Evolutionary conservation across 2,113 vertebrate genomes (phyloP).

Genomic region (Rostratula benghalensis): DNA sequence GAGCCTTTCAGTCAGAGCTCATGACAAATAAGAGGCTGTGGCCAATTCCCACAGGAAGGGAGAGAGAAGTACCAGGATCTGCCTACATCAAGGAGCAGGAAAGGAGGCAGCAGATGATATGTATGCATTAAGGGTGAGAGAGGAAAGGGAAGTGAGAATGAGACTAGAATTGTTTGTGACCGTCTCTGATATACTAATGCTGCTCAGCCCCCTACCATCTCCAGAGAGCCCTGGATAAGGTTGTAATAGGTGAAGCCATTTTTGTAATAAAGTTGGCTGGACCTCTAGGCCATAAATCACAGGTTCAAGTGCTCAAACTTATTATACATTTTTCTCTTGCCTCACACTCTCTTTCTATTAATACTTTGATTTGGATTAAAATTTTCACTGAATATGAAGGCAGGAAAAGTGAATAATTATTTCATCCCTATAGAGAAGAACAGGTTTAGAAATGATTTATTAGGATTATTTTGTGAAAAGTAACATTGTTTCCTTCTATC

Average conservation of each 20-base stretch:
- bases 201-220: conserved; percentile 42
- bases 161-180: conserved; percentile 57
- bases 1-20: not conserved
- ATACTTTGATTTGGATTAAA: conserved; percentile 69
- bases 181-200: conserved; percentile 49
- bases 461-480: conserved; percentile 57
- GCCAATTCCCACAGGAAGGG: conserved; percentile 17
- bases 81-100: conserved; percentile 25
- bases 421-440: conserved; percentile 6
- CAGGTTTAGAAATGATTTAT: conserved; percentile 14
- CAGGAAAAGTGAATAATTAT: conserved; percentile 53
- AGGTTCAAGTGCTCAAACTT: conserved; percentile 62
- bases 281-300: conserved; percentile 75
- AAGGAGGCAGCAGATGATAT: conserved; percentile 18
- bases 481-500: conserved; percentile 66
- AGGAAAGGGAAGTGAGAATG: conserved; percentile 24
- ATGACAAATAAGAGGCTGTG: not conserved
- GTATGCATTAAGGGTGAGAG: not conserved
- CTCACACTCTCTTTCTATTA: conserved; percentile 67
- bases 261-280: conserved; percentile 76
- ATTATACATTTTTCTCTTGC: conserved; percentile 53
- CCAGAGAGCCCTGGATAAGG: conserved; percentile 56
- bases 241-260: conserved; percentile 73
- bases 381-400: conserved; percentile 45
- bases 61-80: not conserved